phyloP scores from a whole-genome alignment of 2,113 vertebrate species.

The Scomber japonicus region DNA sequence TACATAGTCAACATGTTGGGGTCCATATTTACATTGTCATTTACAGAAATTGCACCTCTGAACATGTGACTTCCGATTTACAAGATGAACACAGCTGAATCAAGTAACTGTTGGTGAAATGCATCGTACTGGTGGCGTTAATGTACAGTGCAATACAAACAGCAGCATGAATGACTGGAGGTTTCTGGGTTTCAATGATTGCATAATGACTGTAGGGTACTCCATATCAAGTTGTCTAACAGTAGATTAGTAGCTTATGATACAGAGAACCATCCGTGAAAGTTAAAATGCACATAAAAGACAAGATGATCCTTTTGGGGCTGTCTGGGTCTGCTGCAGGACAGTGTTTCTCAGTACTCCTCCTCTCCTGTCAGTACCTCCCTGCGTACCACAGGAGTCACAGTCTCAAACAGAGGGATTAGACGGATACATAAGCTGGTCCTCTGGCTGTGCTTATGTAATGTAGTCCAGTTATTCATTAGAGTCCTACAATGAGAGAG shows the following conservation, averaged over 20 bases:
- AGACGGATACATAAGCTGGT: slow-evolving; percentile 34
- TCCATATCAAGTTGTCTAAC: not conserved
- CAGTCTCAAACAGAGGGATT: slow-evolving; percentile 59
- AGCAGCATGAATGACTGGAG: slow-evolving; percentile 22
- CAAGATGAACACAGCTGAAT: slow-evolving; percentile 34
- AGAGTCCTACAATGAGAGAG: slow-evolving; percentile 57
- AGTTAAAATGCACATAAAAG: slow-evolving; percentile 43
- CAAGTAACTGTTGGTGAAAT: slow-evolving; percentile 20
- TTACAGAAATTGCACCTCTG: slow-evolving; percentile 34
- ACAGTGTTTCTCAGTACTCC: slow-evolving; percentile 72
- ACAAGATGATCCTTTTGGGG: slow-evolving; percentile 20
- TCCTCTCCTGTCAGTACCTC: slow-evolving; percentile 29
- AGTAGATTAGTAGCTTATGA: not conserved
- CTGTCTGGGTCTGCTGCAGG: slow-evolving; percentile 38
- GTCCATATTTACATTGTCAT: not conserved
- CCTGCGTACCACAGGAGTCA: slow-evolving; percentile 47
- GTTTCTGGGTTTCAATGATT: slow-evolving; percentile 33
- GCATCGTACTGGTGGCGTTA: not conserved
- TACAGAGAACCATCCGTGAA: slow-evolving; percentile 1
- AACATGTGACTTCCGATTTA: slow-evolving; percentile 39
- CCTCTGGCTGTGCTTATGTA: slow-evolving; percentile 42
- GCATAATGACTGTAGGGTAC: slow-evolving; percentile 5
- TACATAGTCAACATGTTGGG: slow-evolving; percentile 21
- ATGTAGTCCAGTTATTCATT: slow-evolving; percentile 48
- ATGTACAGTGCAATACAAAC: slow-evolving; percentile 35